Base-by-base conservation (phyloP, 2,113 vertebrate genomes). In the Lonchura striata region DNA sequence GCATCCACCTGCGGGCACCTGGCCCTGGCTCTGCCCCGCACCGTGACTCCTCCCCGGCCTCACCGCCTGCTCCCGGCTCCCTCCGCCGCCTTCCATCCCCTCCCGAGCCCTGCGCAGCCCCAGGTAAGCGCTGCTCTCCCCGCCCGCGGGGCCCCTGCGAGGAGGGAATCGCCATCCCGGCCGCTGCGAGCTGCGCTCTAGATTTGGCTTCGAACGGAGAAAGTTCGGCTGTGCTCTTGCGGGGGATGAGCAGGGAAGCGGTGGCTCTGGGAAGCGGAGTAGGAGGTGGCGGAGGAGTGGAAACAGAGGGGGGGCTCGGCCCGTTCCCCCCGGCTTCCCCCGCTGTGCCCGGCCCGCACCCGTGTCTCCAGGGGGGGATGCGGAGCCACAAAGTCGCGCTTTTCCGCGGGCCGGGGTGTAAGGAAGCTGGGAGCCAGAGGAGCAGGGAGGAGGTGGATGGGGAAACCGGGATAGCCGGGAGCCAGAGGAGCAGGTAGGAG, bases 1-100 rank as follows among this genome's bases (percentile, higher is more conserved):
- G 49, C 86, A 56, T 81, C 78, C 82, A 91, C 93, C 91, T 93
- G 91, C 83, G 30, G 35, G 33, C 72, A 80, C 95, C 90, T 90
- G 92, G 52, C 82, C 89, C 60, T 90, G 92, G 52, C 82, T 86
- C 60, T 69, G 65, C 66, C 82, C 74, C 83, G 33, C 84, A 3
- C 63, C 25, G 2, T 63, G 27, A 20, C 92, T 91, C 90, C 95
- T 80, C 77, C 92, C 66, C 71, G n/a, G 21, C n/a, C 6, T 23
- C 77, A 1, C 37, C 74, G 35, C n/a, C 77, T 33, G 82, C 56
- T 87, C 31, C 77, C 50, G 50, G 44, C 61, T 77, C 64, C 5
- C 15, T 37, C 5, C 41, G 35, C 18, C 49, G 61, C 63, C 13
- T 25, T 11, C 86, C 60, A 11, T 41, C 72, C 50, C 47, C 4